Evolutionary conservation across 2,113 vertebrate genomes (phyloP), one percentile per base, ranked within the genome.

Genomic region (Pithys albifrons): DNA sequence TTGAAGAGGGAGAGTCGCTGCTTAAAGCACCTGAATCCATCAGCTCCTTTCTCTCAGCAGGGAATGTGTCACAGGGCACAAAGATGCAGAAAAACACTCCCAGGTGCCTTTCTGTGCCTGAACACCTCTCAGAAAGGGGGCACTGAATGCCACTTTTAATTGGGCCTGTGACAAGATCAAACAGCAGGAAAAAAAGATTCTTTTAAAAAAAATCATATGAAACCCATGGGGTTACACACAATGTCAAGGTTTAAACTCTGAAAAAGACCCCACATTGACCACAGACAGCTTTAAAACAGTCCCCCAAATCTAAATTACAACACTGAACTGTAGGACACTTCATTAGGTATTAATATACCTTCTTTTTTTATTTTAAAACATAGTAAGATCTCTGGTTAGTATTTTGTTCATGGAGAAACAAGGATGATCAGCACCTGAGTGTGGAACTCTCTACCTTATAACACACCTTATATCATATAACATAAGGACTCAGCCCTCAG

Each of bases 41-140:
- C 88, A 61, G 74, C 74, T 75, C 61, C 75, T n/a, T 75, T 55
- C 83, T 91, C 94, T 82, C 75, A 57, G n/a, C 79, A 76, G 88
- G 74, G 23, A 4, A 39, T 88, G 62, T 83, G 92, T 83, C 69
- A 57, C 6, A 11, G 39, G 66, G 52, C 39, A 19, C 1, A 75
- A 75, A 55, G 25, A 79, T 7, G 3, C 72, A 62, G 52, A 75
- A 83, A 96, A 88, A n/a, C 14, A 54, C 37, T 58, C 72, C 7
- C 3, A 75, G 13, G 35, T 82, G 25, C 23, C 70, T 82, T 71
- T 43, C 54, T n/a, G 29, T 51, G 23, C 58, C 49, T 85, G 33
- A 90, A 54, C 6, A 62, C 17, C 59, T 64, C 39, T 46, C 66
- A 67, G 85, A 75, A 57, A 7, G 19, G 22, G 43, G 67, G 17